These are phyloP conservation scores for Tadarida brasiliensis DNA, from an alignment of 2,797 vertebrate genomes.

Conservation along the genomic window DNA sequence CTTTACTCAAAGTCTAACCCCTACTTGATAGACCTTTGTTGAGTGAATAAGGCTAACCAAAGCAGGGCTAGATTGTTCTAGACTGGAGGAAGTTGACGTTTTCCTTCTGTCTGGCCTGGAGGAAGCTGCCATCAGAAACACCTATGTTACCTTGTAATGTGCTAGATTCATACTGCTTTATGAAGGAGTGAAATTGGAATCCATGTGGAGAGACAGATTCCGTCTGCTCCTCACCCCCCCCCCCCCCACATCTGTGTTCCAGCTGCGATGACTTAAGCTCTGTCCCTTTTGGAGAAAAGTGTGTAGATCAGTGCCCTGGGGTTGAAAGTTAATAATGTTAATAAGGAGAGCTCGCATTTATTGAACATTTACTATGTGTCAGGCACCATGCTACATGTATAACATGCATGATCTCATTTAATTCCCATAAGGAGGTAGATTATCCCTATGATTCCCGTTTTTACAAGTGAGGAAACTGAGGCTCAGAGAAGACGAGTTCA, in stretches of 20 bases:
- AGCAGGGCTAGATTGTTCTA: background rate
- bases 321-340: background rate
- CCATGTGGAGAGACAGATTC: background rate
- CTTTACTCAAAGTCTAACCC: background rate
- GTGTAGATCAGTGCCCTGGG: background rate
- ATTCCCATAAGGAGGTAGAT: background rate
- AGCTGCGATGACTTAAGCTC: background rate
- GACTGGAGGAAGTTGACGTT: background rate
- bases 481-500: background rate
- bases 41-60: background rate
- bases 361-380: background rate
- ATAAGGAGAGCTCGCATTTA: background rate
- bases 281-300: background rate
- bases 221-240: background rate
- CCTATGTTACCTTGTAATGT: background rate
- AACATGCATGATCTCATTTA: background rate
- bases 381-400: accelerated
- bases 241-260: background rate
- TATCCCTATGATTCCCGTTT: background rate
- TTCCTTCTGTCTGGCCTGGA: background rate
- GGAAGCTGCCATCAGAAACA: background rate
- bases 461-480: background rate
- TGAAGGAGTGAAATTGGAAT: background rate
- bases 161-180: background rate
- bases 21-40: no score